phyloP scores from a whole-genome alignment of 2,797 vertebrate species.

The Crypturellus tataupa region DNA sequence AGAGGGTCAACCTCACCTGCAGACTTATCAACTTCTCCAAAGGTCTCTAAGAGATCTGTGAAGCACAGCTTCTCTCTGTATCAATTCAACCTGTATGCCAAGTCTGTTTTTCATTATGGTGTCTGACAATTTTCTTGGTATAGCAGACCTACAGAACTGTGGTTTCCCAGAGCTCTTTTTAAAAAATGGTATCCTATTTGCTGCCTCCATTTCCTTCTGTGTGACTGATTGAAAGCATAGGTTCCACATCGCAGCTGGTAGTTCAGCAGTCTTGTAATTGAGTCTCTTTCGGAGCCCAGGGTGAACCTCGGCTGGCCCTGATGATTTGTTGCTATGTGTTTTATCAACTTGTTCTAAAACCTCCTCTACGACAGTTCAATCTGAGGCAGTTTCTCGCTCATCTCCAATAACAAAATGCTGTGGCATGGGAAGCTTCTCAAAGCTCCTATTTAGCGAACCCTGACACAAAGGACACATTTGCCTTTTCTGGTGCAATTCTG shows the following conservation, averaged over 20 bases:
- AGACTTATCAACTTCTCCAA: background rate
- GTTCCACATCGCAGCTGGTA: background rate
- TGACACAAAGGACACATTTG: background rate
- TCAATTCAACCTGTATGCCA: background rate
- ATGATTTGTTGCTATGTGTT: slow-evolving; percentile 38
- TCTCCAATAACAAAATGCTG: background rate
- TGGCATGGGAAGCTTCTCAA: background rate
- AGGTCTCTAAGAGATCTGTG: background rate
- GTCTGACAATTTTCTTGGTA: background rate
- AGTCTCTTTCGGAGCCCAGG: background rate
- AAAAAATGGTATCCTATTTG: background rate
- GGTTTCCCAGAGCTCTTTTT: background rate
- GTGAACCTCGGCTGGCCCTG: fast-evolving
- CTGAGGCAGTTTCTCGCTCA: background rate
- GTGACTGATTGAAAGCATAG: slow-evolving; percentile 14
- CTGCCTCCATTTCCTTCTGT: background rate
- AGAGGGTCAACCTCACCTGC: background rate
- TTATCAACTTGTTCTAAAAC: slow-evolving; percentile 24
- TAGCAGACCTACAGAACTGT: background rate
- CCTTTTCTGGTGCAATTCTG: fast-evolving
- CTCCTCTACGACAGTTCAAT: slow-evolving; percentile 29
- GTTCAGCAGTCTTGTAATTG: slow-evolving; percentile 12
- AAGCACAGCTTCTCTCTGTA: background rate
- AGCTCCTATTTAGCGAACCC: background rate
- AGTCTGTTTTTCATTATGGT: background rate